Conservation (phyloP, 2,888 invertebrate genomes). For the Myathropa florea region DNA sequence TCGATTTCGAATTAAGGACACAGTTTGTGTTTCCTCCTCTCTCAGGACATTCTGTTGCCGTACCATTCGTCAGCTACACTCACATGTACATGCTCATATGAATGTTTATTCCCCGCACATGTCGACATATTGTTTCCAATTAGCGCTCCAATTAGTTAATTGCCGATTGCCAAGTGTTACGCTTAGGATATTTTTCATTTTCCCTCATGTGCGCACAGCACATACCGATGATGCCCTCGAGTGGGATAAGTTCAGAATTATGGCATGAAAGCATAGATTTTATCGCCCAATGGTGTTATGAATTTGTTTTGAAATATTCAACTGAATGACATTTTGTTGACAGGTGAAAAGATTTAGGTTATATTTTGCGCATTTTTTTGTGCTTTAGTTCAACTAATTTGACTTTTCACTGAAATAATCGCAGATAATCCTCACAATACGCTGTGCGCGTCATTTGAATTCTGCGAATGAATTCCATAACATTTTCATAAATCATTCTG, state of each 20-base stretch:
- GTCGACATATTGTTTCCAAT: conserved; percentile 28
- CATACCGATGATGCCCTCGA: neutral
- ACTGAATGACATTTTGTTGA: neutral
- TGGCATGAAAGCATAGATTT: conserved; percentile 27
- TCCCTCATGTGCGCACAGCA: conserved; percentile 23
- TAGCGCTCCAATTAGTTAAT: conserved; percentile 45
- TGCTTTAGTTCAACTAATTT: too few relatives aligned
- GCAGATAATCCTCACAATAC: too few relatives aligned
- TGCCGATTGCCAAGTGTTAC: conserved; percentile 38
- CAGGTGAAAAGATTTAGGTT: neutral
- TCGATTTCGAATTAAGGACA: neutral
- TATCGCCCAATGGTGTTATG: conserved; percentile 26
- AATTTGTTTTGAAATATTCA: conserved; percentile 11
- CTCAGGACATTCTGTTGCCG: neutral
- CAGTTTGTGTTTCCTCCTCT: neutral
- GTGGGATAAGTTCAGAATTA: conserved; percentile 21
- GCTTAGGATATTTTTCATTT: conserved; percentile 47
- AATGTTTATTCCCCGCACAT: neutral
- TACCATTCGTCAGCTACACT: conserved; percentile 16
- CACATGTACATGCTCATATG: neutral
- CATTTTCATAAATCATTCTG: too few relatives aligned
- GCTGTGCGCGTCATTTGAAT: too few relatives aligned
- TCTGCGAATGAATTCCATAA: too few relatives aligned
- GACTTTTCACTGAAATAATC: too few relatives aligned
- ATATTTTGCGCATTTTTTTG: neutral